Conservation (phyloP, 2,797 vertebrate genomes). For the Enteromius viviparus region DNA sequence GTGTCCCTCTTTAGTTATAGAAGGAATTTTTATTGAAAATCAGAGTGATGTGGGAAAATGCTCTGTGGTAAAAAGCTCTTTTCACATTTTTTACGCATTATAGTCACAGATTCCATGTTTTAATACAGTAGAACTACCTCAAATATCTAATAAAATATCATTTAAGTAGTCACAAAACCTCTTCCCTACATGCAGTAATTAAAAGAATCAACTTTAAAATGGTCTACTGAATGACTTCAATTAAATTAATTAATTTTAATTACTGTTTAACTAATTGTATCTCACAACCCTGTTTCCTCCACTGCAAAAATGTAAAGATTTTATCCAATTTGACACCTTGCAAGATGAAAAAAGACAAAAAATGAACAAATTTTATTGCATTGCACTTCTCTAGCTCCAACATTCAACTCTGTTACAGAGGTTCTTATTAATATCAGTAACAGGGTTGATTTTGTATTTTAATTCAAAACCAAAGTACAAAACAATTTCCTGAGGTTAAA, state of each 20-base stretch:
- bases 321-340: background rate
- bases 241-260: background rate
- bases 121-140: background rate
- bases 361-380: background rate
- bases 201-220: background rate
- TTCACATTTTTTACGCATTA: background rate
- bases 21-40: slow-evolving; percentile 32
- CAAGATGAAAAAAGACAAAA: background rate
- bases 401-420: background rate
- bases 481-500: too few relatives aligned
- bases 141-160: background rate
- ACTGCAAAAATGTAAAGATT: background rate
- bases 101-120: background rate
- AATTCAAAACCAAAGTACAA: background rate
- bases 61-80: background rate
- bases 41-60: background rate
- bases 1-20: slow-evolving; percentile 1
- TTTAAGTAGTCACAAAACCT: background rate
- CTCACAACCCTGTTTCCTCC: background rate
- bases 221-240: background rate
- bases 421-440: background rate
- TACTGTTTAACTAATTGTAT: background rate
- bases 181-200: background rate
- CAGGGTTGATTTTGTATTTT: background rate
- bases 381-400: background rate